Base-by-base conservation (phyloP, 1,140 invertebrate genomes). In the Drosophila miranda region DNA sequence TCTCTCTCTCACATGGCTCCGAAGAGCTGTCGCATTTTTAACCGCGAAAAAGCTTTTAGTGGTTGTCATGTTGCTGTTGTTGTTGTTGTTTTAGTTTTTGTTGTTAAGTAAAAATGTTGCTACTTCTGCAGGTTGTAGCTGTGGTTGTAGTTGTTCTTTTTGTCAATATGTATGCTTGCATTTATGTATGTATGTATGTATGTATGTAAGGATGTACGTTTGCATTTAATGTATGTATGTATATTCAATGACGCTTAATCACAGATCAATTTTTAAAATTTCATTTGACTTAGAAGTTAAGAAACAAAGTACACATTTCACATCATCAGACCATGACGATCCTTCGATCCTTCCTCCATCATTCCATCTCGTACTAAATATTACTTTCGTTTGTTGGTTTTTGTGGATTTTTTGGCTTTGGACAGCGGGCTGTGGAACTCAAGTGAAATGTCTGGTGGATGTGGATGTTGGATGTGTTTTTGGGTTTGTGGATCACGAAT, bases 211-310 rank as follows among this genome's bases (percentile, higher is more conserved):
- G 34, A 46, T 50, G 28, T 61, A 14, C 42, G 34, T 55, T 50
- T 64, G 38, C 66, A 44, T 62, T 45, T 58, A 55, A 19, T 54
- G 45, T 57, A 63, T 75, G 23, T 71, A 45, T 79, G 61, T 81
- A 82, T 83, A 86, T 87, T 86, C 82, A 86, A 86, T 86, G 82
- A 86, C 82, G 82, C 82, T 82, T 87, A 86, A 86, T 86, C 82
- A 86, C 82, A 86, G 82, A 86, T 86, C 82, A 86, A 87, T 86
- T 86, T 81, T 86, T 78, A 64, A 82, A 86, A 83, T 86, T 86
- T 82, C 78, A 78, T 82, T 86, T 86, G 82, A 86, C 82, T 86
- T 86, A 86, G 82, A 86, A 82, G 78, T 87, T 87, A 86, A 87
- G 81, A 86, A 86, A 86, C 82, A 86, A 81, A 81, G 42, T 28